Conservation (phyloP, 2,113 vertebrate species). For the Xiphorhynchus elegans region DNA sequence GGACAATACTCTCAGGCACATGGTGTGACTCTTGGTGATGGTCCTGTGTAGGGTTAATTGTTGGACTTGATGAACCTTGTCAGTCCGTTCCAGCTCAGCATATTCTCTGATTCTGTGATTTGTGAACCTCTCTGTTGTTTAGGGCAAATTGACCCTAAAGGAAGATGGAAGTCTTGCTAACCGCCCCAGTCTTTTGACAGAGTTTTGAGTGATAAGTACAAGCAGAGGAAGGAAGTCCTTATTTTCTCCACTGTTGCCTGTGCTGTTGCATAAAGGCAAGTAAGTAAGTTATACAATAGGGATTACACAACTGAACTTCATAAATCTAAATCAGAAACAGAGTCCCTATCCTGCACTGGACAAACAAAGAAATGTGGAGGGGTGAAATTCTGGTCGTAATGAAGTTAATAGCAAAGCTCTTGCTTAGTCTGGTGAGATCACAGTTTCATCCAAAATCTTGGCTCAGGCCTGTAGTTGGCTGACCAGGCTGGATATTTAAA, state of each 20-base stretch:
- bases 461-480: neutral
- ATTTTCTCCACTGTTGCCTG: neutral
- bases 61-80: neutral
- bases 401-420: conserved; percentile 4
- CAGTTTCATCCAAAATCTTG: neutral
- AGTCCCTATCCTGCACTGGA: neutral
- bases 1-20: neutral
- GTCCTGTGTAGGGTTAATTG: neutral
- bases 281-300: neutral
- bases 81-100: neutral
- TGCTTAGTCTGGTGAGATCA: neutral
- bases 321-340: conserved; percentile 46
- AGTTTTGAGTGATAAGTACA: neutral
- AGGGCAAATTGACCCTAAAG: neutral
- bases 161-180: neutral
- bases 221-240: neutral
- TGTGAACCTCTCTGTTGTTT: neutral
- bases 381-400: conserved; percentile 15
- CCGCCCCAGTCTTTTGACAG: neutral
- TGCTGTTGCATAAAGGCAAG: neutral
- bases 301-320: conserved; percentile 24
- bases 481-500: neutral
- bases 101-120: neutral
- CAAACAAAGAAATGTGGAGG: neutral
- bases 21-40: neutral